Percentiles rank a stretch among this genome's conserved stretches.
These are phyloP conservation scores for Chrosomus eos DNA, from an alignment of 2,797 vertebrate genomes.

Conservation along the genomic window DNA sequence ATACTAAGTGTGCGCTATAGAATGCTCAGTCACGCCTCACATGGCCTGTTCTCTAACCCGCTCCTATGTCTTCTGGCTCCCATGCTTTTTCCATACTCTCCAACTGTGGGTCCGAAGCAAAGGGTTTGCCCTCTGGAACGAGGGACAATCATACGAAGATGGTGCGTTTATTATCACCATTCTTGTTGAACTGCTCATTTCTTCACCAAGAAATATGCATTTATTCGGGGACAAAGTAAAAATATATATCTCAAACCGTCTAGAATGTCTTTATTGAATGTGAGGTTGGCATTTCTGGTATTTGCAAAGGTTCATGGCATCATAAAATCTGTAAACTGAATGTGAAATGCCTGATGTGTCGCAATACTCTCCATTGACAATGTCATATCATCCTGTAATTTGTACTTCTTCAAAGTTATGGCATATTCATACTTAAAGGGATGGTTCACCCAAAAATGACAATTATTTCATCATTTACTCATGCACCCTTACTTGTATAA, in stretches of 20 bases:
- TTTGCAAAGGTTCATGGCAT: conserved; percentile 67
- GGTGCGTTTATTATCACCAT: not conserved
- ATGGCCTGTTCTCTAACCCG: conserved; percentile 57
- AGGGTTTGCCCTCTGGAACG: conserved; percentile 34
- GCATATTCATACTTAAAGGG: not conserved
- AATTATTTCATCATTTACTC: conserved; percentile 1
- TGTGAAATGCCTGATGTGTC: not conserved
- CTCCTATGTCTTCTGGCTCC: conserved; percentile 50
- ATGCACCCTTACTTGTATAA: not conserved
- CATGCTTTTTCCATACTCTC: conserved; percentile 56
- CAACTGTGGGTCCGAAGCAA: conserved; percentile 8
- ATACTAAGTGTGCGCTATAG: conserved; percentile 81
- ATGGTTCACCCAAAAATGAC: not conserved
- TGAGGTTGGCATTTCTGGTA: conserved; percentile 82
- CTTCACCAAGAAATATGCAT: conserved; percentile 46
- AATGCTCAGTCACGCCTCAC: conserved; percentile 84
- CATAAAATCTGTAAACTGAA: conserved; percentile 32
- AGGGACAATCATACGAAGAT: not conserved
- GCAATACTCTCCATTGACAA: conserved; percentile 5
- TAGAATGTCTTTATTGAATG: conserved; percentile 82
- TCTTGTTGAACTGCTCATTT: conserved; percentile 11
- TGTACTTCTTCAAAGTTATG: conserved; percentile 2
- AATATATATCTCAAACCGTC: conserved; percentile 81
- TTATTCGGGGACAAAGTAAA: conserved; percentile 66
- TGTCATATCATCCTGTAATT: not conserved